phyloP scores from a whole-genome alignment of 2,888 invertebrate species.

The Macaria liturata region DNA sequence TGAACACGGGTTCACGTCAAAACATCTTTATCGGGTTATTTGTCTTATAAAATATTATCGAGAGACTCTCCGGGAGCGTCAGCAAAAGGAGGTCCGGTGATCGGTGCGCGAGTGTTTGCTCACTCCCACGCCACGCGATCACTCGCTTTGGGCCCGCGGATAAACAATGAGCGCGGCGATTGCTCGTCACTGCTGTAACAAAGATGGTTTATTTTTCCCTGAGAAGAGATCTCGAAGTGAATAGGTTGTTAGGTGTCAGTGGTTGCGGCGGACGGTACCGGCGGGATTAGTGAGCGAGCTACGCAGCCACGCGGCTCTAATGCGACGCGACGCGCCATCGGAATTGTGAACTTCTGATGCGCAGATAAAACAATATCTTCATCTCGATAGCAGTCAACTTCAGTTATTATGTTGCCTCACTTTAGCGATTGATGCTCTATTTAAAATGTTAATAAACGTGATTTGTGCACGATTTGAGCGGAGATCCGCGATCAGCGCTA shows the following conservation, averaged over 20 bases:
- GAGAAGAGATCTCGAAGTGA: slow-evolving; percentile 68
- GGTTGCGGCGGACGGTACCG: slow-evolving; percentile 65
- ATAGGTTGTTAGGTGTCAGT: slow-evolving; percentile 63
- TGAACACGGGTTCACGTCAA: slow-evolving; percentile 83
- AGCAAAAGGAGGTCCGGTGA: slow-evolving; percentile 79
- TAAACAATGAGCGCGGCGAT: slow-evolving; percentile 81
- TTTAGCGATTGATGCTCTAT: slow-evolving; percentile 6
- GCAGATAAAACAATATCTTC: slow-evolving; percentile 78
- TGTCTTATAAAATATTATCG: slow-evolving; percentile 84
- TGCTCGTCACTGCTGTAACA: slow-evolving; percentile 75
- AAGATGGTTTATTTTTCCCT: slow-evolving; percentile 77
- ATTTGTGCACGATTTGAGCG: slow-evolving; percentile 27
- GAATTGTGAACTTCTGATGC: slow-evolving; percentile 73
- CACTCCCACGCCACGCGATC: slow-evolving; percentile 79
- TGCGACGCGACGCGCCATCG: slow-evolving; percentile 65
- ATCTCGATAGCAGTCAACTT: slow-evolving; percentile 43
- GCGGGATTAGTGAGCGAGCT: slow-evolving; percentile 64
- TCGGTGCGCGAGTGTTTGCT: slow-evolving; percentile 78
- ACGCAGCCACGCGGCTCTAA: slow-evolving; percentile 68
- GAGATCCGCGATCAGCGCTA: slow-evolving; percentile 38
- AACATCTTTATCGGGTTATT: slow-evolving; percentile 84
- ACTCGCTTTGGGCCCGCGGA: slow-evolving; percentile 72
- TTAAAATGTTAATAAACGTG: slow-evolving; percentile 10
- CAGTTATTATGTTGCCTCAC: slow-evolving; percentile 6
- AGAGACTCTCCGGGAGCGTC: slow-evolving; percentile 80